These are phyloP conservation scores for Heliornis fulica DNA, from an alignment of 2,113 vertebrate species.

Conservation along the genomic window DNA sequence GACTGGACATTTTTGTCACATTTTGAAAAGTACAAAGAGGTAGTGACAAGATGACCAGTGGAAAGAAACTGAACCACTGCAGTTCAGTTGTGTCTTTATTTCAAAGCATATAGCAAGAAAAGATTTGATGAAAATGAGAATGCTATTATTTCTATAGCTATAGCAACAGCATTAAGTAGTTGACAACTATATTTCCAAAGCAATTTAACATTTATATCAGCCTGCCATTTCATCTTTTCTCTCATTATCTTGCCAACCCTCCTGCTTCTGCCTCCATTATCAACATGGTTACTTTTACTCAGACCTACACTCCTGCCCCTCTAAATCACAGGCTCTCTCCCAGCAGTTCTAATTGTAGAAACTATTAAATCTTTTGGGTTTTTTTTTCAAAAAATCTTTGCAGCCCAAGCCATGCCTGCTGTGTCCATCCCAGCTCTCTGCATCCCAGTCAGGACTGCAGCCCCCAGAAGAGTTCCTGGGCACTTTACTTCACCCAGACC, in stretches of 20 bases:
- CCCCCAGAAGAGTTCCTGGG: not conserved
- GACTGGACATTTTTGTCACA: not conserved
- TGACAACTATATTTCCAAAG: not conserved
- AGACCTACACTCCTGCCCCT: not conserved
- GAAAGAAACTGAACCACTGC: slow-evolving; percentile 5
- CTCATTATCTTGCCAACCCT: not conserved
- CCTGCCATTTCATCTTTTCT: not conserved
- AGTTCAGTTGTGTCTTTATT: not conserved
- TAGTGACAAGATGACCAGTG: not conserved
- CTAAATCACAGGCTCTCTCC: not conserved
- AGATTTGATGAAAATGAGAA: not conserved
- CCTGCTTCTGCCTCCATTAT: not conserved
- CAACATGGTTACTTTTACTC: not conserved
- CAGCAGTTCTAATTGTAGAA: not conserved
- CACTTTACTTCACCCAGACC: not conserved
- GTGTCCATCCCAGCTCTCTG: not conserved
- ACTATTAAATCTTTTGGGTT: not conserved
- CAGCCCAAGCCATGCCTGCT: not conserved
- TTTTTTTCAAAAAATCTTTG: not conserved
- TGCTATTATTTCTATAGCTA: not conserved
- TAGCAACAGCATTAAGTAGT: not conserved
- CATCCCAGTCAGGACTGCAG: not conserved
- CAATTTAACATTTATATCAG: not conserved
- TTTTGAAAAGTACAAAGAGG: not conserved
- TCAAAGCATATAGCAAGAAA: not conserved